Base-by-base conservation (phyloP, 23 tunicate genomes). In the Styela clava region DNA sequence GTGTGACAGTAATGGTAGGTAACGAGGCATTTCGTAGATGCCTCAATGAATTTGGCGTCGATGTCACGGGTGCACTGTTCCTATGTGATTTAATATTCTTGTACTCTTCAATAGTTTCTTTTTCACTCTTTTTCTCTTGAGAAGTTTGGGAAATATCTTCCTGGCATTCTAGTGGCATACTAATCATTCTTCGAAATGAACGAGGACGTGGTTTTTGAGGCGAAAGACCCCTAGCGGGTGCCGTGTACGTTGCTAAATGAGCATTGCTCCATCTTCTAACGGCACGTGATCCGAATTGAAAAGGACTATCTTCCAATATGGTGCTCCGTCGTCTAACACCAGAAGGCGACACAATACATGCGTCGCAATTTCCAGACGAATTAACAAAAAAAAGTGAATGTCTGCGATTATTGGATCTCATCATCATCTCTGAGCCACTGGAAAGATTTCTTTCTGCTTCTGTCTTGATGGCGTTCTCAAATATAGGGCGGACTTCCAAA, bases 181-280 rank as follows among this genome's bases (percentile, higher is more conserved):
- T 76, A 7, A 36, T 37, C 35, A 35, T 64, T 16, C 81, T 21
- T 12, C 23, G 64, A 20, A 76, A 16, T 7, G 64, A 25, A 1
- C 31, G 30, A 16, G 31, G 1, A 18, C 1, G 30, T 16, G 24
- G n/a, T 29, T 67, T 67, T 22, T 1, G 30, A 0, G 71, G 71
- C 19, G 30, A 25, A n/a, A 27, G 22, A 25, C 31, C 16, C 22
- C 30, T 27, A 16, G 71, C 16, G 27, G 23, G 31, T 19, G 64
- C 18, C 0, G 9, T 21, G 0, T 36, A 18, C 0, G 64, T 44
- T 0, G 81, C 65, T 27, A 76, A 33, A 21, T 76, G 81, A n/a
- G 81, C 65, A 56, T 44, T 44, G 81, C 81, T 76, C 81, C 81
- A 76, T 7, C 81, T 25, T 35, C 81, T 52, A 36, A 76, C 52